Percentiles rank a stretch among this genome's conserved stretches.
Evolutionary conservation across 2,113 vertebrate species (phyloP).

Genomic region (Cynopterus brachyotis): DNA sequence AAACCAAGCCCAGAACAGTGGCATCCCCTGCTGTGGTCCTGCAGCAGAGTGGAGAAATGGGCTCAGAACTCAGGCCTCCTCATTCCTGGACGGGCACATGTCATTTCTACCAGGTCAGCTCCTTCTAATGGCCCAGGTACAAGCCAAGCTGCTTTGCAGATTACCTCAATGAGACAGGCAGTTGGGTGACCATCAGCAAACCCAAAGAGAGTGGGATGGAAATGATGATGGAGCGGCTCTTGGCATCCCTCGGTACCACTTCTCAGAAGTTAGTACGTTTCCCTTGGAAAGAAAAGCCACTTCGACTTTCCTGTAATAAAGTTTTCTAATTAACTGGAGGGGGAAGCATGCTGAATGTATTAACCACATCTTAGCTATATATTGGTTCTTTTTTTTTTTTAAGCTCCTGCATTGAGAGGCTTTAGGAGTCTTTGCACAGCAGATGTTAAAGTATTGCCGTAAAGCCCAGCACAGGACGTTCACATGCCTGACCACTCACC

Average conservation of each 20-base stretch:
- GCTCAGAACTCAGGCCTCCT: neutral
- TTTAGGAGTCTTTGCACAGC: slow-evolving; percentile 43
- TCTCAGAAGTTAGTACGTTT: slow-evolving; percentile 53
- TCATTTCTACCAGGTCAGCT: neutral
- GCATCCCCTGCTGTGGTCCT: neutral
- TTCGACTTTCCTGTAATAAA: slow-evolving; percentile 64
- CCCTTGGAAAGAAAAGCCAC: slow-evolving; percentile 54
- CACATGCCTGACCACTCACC: neutral
- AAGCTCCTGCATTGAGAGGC: neutral
- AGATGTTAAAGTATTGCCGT: slow-evolving; percentile 45
- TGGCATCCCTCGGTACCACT: slow-evolving; percentile 22
- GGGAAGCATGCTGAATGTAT: slow-evolving; percentile 46
- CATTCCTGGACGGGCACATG: fast-evolving
- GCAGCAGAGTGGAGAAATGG: neutral
- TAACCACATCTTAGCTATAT: slow-evolving; percentile 22
- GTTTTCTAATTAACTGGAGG: slow-evolving; percentile 72
- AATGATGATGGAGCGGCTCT: neutral
- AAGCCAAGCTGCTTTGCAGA: neutral
- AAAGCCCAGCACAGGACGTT: neutral
- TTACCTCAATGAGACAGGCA: neutral
- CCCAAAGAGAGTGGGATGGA: neutral
- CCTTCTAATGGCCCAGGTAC: neutral
- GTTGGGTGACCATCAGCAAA: neutral
- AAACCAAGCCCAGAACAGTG: neutral
- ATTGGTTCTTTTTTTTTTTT: neutral